phyloP scores from a whole-genome alignment of 1,140 invertebrate species.

The Kradibia gibbosae region DNA sequence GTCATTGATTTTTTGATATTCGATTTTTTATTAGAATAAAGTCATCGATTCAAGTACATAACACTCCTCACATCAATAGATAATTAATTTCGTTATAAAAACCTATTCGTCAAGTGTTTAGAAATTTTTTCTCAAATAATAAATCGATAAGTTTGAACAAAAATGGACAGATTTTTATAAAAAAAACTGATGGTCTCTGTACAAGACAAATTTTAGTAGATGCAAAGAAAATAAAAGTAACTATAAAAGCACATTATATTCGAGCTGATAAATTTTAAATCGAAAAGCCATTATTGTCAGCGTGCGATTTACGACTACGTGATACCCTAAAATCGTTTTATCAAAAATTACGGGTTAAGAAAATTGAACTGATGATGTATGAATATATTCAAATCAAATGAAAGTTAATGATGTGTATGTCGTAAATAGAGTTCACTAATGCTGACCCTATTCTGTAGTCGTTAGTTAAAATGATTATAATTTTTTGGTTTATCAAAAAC shows the following conservation, averaged over 20 bases:
- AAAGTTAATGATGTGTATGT: constrained; percentile 6
- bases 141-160: not conserved
- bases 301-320: not conserved
- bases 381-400: not conserved
- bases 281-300: not conserved
- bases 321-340: not conserved
- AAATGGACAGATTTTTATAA: not conserved
- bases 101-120: not conserved
- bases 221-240: not conserved
- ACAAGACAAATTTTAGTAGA: not conserved
- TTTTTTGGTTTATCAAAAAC: constrained; percentile 14
- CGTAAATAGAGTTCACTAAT: not conserved
- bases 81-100: not conserved
- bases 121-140: not conserved
- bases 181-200: not conserved
- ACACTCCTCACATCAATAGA: not conserved
- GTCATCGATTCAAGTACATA: not conserved
- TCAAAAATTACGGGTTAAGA: not conserved
- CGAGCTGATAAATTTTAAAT: not conserved
- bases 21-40: not conserved
- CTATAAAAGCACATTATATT: not conserved
- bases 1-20: not conserved
- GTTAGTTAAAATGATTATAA: not conserved
- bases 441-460: not conserved
- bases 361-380: not conserved